Base-by-base conservation (phyloP, 2,888 invertebrate species). In the Dendrolimus pini region DNA sequence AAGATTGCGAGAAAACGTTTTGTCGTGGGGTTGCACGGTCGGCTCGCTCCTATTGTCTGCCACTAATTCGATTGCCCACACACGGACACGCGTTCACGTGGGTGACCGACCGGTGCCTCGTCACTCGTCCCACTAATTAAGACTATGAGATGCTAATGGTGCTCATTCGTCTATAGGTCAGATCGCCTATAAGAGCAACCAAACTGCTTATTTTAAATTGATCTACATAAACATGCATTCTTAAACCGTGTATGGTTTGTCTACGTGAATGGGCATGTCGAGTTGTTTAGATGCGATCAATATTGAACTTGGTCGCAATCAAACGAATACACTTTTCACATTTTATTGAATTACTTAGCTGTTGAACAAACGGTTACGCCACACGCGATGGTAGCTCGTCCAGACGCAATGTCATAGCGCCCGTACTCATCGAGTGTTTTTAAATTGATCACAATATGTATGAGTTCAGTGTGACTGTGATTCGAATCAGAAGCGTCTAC, bases 1-100 rank as follows among this genome's bases (percentile, higher is more conserved):
- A 86, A 89, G 89, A 90, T 90, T 90, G 89, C 88, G 83, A 85
- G 87, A 84, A 90, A 90, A 85, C 89, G 89, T 86, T 90, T 89
- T 89, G 90, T 89, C 88, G 88, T 88, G 81, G 89, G 89, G 90
- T 88, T 85, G 83, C 76, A 73, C 82, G 85, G 78, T 82, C 80
- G 71, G 74, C 70, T 80, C 77, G 80, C 70, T 77, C 72, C 76
- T 77, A 85, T 89, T 89, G 89, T 89, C 89, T 85, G 85, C 74
- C 69, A 75, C 85, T 88, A 88, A 90, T 88, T 88, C 80, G 85
- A 87, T 86, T 85, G 87, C 80, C 83, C 82, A 79, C 83, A 83
- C 82, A 74, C 76, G 74, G 77, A 68, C 73, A 70, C 74, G 74
- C 74, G 75, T 72, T 78, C 72, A 78, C 80, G 83, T 82, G 80